Evolutionary conservation across 1,140 invertebrate genomes (phyloP).

Genomic region (Orussus abietinus): DNA sequence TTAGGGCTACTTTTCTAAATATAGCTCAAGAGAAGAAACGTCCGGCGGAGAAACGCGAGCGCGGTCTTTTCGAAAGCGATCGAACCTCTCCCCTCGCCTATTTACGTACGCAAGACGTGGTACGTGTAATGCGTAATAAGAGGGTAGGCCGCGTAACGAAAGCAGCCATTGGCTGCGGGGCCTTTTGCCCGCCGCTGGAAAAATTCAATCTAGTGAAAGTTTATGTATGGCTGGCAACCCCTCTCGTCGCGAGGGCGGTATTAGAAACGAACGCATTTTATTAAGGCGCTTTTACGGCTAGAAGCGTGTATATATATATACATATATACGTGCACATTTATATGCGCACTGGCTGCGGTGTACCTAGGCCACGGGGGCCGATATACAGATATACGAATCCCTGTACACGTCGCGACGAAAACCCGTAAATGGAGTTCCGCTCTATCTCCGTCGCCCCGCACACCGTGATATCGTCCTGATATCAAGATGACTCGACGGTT

Average conservation of each 20-base stretch:
- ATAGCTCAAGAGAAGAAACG: background rate
- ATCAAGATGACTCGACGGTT: too few relatives aligned
- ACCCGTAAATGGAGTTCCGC: too few relatives aligned
- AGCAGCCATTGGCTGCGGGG: constrained; percentile 1
- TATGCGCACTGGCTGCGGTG: too few relatives aligned
- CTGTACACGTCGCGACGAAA: too few relatives aligned
- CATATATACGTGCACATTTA: too few relatives aligned
- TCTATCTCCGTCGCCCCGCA: too few relatives aligned
- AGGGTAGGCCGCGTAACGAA: constrained; percentile 9
- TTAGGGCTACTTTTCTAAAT: too few relatives aligned
- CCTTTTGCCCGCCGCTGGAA: constrained; percentile 8
- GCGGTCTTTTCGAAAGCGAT: constrained; percentile 17
- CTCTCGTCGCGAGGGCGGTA: constrained; percentile 23
- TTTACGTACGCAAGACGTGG: constrained; percentile 23
- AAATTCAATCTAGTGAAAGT: constrained; percentile 39
- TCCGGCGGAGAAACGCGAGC: constrained; percentile 5
- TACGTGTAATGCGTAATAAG: constrained; percentile 13
- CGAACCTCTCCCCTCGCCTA: too few relatives aligned
- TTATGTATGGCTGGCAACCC: constrained; percentile 27
- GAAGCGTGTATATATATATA: constrained; percentile 15
- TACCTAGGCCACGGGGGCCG: too few relatives aligned
- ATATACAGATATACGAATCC: too few relatives aligned
- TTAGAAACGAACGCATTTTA: constrained; percentile 40
- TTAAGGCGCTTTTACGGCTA: constrained; percentile 32
- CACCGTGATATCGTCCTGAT: too few relatives aligned